Percentiles rank a stretch among this genome's conserved stretches.
These are phyloP conservation scores for Pantherophis vulpinus DNA, from an alignment of 2,797 vertebrate genomes.

Conservation along the genomic window DNA sequence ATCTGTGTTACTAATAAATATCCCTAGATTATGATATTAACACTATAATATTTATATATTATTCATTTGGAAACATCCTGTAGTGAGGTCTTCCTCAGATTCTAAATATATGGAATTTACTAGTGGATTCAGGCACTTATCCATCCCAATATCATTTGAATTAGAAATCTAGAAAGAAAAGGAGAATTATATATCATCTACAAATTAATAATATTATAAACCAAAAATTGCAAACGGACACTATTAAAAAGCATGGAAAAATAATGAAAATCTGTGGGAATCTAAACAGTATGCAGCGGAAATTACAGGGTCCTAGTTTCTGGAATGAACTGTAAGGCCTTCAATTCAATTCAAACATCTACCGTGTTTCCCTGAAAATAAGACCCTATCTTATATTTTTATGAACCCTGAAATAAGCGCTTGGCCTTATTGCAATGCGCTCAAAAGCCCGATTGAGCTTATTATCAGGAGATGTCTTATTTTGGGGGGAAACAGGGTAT, in stretches of 20 bases:
- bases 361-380: not conserved
- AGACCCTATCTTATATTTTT: too few relatives aligned
- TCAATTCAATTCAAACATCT: not conserved
- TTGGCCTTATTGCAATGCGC: too few relatives aligned
- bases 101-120: not conserved
- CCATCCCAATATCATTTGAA: not conserved
- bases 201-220: not conserved
- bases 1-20: not conserved
- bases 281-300: not conserved
- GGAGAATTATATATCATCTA: not conserved
- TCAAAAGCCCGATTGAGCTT: too few relatives aligned
- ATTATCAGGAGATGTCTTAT: too few relatives aligned
- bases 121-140: not conserved
- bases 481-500: too few relatives aligned
- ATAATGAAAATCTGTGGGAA: not conserved
- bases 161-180: not conserved
- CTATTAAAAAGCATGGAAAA: not conserved
- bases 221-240: not conserved
- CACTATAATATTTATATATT: not conserved
- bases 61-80: not conserved
- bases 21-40: not conserved
- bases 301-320: not conserved
- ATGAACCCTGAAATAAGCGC: too few relatives aligned
- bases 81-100: not conserved
- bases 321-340: not conserved